Conservation (phyloP, 1,140 invertebrate species). For the Acromyrmex charruanus region DNA sequence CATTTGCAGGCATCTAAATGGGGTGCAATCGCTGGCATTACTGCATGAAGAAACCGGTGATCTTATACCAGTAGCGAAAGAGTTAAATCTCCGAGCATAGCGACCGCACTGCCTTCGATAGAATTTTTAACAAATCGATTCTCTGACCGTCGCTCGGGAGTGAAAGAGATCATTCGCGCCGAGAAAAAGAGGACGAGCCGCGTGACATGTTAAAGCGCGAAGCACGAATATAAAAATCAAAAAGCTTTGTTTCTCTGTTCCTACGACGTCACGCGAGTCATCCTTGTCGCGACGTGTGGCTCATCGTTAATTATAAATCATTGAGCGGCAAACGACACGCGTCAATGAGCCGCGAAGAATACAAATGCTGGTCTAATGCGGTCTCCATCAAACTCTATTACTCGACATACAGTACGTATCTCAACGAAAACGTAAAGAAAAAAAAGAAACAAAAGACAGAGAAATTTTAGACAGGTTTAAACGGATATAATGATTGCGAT, state of each 20-base stretch:
- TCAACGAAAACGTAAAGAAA: conserved; percentile 39
- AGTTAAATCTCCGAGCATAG: conserved; percentile 57
- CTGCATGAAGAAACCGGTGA: not conserved
- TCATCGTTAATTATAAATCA: conserved; percentile 38
- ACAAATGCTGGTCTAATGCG: conserved; percentile 41
- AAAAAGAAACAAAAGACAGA: conserved; percentile 36
- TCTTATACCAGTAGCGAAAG: conserved; percentile 46
- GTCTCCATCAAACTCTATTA: conserved; percentile 35
- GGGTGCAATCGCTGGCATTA: not conserved
- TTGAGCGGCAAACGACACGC: conserved; percentile 28
- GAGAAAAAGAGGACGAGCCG: conserved; percentile 14
- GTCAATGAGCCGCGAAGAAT: not conserved
- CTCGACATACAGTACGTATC: conserved; percentile 47
- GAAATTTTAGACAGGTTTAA: conserved; percentile 56
- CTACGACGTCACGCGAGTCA: conserved; percentile 44
- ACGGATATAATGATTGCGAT: conserved; percentile 57
- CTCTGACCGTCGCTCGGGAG: conserved; percentile 37
- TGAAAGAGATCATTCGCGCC: conserved; percentile 31
- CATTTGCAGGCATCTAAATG: too few species aligned
- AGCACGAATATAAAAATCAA: conserved; percentile 37
- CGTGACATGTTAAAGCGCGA: conserved; percentile 22
- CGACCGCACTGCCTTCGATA: conserved; percentile 58
- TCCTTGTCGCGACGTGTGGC: not conserved
- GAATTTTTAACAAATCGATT: conserved; percentile 49
- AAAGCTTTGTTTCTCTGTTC: conserved; percentile 41